Evolutionary conservation across 1,140 invertebrate species (phyloP).

Genomic region (Proales similis): DNA sequence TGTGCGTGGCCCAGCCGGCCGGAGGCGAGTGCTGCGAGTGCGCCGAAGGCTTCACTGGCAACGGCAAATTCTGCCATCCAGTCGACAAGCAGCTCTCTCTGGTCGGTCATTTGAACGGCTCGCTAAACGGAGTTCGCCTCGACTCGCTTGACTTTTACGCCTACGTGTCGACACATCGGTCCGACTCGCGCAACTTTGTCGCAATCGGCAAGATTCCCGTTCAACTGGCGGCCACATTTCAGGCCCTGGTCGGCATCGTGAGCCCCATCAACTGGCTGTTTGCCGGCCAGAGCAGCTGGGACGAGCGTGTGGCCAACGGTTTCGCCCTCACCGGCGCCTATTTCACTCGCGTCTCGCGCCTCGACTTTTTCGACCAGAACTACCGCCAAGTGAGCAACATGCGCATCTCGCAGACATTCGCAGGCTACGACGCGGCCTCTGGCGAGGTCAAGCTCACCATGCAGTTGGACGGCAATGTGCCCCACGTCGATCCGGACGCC

Average conservation of each 20-base stretch:
- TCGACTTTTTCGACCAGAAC: slow-evolving; percentile 16
- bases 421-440: not conserved
- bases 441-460: slow-evolving; percentile 16
- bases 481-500: slow-evolving; percentile 24
- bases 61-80: slow-evolving; percentile 30
- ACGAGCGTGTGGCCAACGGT: slow-evolving; percentile 11
- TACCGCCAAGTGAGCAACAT: slow-evolving; percentile 19
- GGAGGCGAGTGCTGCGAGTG: slow-evolving; percentile 23
- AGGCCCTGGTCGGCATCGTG: not conserved
- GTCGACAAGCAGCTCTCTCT: slow-evolving; percentile 3
- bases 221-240: slow-evolving; percentile 10
- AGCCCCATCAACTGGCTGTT: slow-evolving; percentile 33
- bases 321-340: slow-evolving; percentile 15
- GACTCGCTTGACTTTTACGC: slow-evolving; percentile 19
- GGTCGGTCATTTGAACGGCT: not conserved
- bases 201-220: slow-evolving; percentile 20
- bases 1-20: slow-evolving; percentile 7
- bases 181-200: slow-evolving; percentile 30
- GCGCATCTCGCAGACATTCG: slow-evolving; percentile 21
- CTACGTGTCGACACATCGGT: slow-evolving; percentile 34
- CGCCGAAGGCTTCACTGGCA: slow-evolving; percentile 15
- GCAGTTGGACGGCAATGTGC: slow-evolving; percentile 10
- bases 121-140: slow-evolving; percentile 13
- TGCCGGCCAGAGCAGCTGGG: slow-evolving; percentile 11
- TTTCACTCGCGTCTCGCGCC: slow-evolving; percentile 7